Conservation (phyloP, 2,888 invertebrate species). For the Dorcus hopei region DNA sequence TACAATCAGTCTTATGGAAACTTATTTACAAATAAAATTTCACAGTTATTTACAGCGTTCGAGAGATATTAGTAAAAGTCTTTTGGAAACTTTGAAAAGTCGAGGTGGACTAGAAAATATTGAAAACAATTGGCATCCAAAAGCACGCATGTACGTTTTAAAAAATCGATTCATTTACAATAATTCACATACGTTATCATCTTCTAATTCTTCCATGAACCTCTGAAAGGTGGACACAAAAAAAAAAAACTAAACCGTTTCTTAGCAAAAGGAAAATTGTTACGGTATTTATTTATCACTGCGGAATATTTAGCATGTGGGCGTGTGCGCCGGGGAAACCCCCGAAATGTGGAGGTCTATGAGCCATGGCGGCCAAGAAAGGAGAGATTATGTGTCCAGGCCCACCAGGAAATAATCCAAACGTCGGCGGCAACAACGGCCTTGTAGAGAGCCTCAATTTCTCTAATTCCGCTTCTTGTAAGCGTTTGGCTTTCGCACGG, state of each 20-base stretch:
- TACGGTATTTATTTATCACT: conserved; percentile 46
- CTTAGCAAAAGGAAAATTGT: not conserved
- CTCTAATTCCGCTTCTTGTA: conserved; percentile 94
- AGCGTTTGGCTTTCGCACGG: conserved; percentile 92
- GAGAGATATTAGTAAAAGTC: no score
- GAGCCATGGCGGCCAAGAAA: conserved; percentile 65
- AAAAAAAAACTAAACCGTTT: not conserved
- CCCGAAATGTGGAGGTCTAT: conserved; percentile 57
- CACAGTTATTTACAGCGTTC: not conserved
- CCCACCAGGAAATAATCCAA: conserved; percentile 64
- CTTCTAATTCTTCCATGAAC: not conserved
- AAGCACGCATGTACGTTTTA: no score
- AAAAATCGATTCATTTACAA: no score
- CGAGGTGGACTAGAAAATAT: no score
- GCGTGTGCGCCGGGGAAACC: conserved; percentile 58
- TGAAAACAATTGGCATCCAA: no score
- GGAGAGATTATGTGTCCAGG: conserved; percentile 55
- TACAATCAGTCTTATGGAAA: conserved; percentile 43
- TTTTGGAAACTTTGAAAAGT: no score
- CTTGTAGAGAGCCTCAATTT: conserved; percentile 82
- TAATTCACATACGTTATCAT: no score
- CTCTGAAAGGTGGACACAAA: not conserved
- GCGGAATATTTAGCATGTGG: conserved; percentile 59
- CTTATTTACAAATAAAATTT: conserved; percentile 16
- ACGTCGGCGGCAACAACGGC: conserved; percentile 72